A percentile compares a stretch with the other conserved stretches of the same genome.
Evolutionary conservation across 2,888 invertebrate species (phyloP).

Genomic region (Tenthredo livida): DNA sequence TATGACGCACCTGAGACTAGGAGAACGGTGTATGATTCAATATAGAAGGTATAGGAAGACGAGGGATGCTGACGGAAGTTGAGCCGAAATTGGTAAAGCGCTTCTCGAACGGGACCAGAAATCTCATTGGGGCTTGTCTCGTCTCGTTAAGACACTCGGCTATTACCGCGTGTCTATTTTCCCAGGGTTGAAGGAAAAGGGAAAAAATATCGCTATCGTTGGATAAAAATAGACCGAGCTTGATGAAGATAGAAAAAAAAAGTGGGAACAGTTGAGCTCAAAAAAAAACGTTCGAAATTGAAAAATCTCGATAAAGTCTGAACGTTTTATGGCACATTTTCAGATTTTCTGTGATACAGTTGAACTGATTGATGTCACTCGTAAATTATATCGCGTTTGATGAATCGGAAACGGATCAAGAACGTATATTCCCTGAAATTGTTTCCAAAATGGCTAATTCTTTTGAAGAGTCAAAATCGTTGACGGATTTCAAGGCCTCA

Average conservation of each 20-base stretch:
- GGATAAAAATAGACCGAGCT: background rate
- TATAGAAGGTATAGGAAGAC: slow-evolving; percentile 1
- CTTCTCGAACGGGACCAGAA: slow-evolving; percentile 44
- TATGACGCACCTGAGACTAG: slow-evolving; percentile 40
- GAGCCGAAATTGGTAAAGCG: slow-evolving; percentile 8
- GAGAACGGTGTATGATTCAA: slow-evolving; percentile 17
- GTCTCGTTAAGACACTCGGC: slow-evolving; percentile 60
- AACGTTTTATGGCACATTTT: no score
- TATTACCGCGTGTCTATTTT: slow-evolving; percentile 59
- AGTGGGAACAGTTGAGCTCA: no score
- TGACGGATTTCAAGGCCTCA: background rate
- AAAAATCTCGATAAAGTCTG: no score
- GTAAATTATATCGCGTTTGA: no score
- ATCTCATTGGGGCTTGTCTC: slow-evolving; percentile 61
- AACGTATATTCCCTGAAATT: no score
- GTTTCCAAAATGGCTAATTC: no score
- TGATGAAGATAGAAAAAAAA: background rate
- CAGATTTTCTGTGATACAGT: no score
- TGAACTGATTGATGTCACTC: no score
- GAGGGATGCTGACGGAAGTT: slow-evolving; percentile 20
- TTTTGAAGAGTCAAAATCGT: background rate
- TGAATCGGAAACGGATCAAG: no score
- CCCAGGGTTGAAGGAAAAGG: slow-evolving; percentile 53
- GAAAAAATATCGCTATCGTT: no score
- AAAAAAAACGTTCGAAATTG: no score